Evolutionary conservation across 2,888 invertebrate species (phyloP).

Genomic region (Lasioglossum pauxillum): DNA sequence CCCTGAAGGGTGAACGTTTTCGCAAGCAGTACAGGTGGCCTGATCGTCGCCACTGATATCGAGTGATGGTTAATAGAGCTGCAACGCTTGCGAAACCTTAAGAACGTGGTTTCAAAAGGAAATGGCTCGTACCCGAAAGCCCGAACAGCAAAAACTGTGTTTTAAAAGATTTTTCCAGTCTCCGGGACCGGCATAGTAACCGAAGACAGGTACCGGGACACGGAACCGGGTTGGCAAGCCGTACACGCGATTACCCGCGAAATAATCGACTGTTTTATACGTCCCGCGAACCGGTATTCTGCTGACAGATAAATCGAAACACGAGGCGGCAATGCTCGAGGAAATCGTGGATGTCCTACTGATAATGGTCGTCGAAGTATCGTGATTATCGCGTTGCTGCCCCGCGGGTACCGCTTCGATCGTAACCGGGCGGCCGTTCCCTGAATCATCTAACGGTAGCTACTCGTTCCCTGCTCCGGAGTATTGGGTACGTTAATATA

Average conservation of each 20-base stretch:
- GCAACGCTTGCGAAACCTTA: not conserved
- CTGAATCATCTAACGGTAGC: conserved; percentile 31
- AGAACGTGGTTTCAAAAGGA: not conserved
- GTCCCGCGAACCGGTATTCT: conserved; percentile 8
- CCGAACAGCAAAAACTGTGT: conserved; percentile 8
- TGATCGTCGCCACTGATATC: not conserved
- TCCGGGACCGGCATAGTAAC: conserved; percentile 41
- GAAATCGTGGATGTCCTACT: conserved; percentile 19
- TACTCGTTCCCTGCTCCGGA: not conserved
- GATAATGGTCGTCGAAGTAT: conserved; percentile 18
- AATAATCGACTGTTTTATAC: conserved; percentile 48
- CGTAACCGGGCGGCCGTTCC: not conserved
- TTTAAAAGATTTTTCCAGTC: conserved; percentile 59
- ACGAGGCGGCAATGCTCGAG: not conserved
- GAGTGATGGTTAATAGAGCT: not conserved
- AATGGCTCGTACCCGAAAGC: not conserved
- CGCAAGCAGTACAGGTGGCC: not conserved
- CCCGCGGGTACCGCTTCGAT: not conserved
- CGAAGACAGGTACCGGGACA: conserved; percentile 37
- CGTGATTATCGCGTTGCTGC: conserved; percentile 16
- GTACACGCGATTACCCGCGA: conserved; percentile 36
- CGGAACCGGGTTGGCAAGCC: conserved; percentile 18
- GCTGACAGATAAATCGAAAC: conserved; percentile 11
- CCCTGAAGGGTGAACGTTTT: not conserved
- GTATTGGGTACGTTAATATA: conserved; percentile 17